Base-by-base conservation (phyloP, 2,113 vertebrate genomes). In the Diphyllodes magnificus region DNA sequence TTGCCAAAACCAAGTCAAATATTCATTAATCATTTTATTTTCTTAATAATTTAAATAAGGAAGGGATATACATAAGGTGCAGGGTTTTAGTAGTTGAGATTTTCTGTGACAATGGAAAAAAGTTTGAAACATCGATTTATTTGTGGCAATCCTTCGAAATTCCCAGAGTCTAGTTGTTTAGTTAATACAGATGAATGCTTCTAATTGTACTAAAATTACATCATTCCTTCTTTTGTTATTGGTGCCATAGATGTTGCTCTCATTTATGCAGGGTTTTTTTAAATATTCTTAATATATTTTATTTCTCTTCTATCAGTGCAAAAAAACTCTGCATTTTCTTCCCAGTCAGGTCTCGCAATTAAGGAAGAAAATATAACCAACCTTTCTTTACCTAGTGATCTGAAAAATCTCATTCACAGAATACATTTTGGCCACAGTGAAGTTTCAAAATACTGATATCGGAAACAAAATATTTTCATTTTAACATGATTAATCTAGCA, bases 261-360 rank as follows among this genome's bases (percentile, higher is more conserved):
- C n/a, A 24, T 47, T 37, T 40, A 27, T 53, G 6, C 4, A 53
- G 9, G 3, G 3, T 11, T 76, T 59, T 42, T 5, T 0, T 2
- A 85, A 66, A 39, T 60, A 24, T n/a, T 59, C 7, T 45, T 57
- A 71, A 30, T 64, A 44, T 59, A 44, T 68, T 68, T 64, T 70
- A 47, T 57, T 68, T 65, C 15, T 27, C 16, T 45, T 30, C 19
- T 65, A 25, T 37, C 42, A 40, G 15, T 7, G 5, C 2, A 47
- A 57, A 81, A 71, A 17, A 15, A 1, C 2, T 22, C 10, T 42
- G 3, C 3, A 50, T 85, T 56, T 71, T 63, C 15, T 40, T 44
- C 21, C 9, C n/a, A 39, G 7, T 47, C 12, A 49, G 31, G 10
- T 65, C 27, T 51, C 7, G 6, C 30, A 51, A 45, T 79, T 39